Evolutionary conservation across 1,140 invertebrate genomes (phyloP).

Genomic region (Thalassaphorura encarpata): DNA sequence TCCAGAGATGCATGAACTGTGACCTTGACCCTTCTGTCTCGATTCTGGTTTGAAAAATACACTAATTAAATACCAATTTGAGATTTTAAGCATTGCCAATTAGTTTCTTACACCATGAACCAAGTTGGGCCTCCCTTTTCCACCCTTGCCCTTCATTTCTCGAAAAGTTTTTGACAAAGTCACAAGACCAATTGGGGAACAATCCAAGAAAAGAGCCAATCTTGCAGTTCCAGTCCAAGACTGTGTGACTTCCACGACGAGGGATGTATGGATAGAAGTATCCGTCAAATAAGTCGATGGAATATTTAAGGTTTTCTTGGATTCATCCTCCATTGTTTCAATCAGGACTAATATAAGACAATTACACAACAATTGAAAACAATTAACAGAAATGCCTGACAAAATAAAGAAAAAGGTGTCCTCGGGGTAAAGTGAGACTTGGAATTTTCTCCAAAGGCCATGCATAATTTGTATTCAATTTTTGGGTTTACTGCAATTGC

Average conservation of each 20-base stretch:
- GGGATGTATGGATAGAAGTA: conserved; percentile 40
- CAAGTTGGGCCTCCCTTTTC: neutral
- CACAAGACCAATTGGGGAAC: conserved; percentile 44
- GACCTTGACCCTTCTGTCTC: conserved; percentile 24
- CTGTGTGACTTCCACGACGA: conserved; percentile 48
- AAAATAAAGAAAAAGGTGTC: no score
- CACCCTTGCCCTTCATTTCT: conserved; percentile 21
- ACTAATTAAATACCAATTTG: no score
- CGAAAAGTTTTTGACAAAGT: conserved; percentile 43
- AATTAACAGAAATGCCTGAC: no score
- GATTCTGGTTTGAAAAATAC: conserved; percentile 28
- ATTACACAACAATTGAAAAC: no score
- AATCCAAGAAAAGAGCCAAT: conserved; percentile 49
- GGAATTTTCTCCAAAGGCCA: no score
- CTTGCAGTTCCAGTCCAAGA: conserved; percentile 40
- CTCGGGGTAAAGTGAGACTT: no score
- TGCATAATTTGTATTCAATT: no score
- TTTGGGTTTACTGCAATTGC: no score
- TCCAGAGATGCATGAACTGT: conserved; percentile 28
- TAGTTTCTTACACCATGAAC: conserved; percentile 10
- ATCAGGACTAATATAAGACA: conserved; percentile 44
- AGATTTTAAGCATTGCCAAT: neutral
- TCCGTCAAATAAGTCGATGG: conserved; percentile 35
- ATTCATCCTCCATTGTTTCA: conserved; percentile 45
- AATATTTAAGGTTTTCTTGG: conserved; percentile 42